A percentile compares a stretch with the other conserved stretches of the same genome.
phyloP scores from a whole-genome alignment of 1,140 invertebrate species.

The Cephus cinctus region DNA sequence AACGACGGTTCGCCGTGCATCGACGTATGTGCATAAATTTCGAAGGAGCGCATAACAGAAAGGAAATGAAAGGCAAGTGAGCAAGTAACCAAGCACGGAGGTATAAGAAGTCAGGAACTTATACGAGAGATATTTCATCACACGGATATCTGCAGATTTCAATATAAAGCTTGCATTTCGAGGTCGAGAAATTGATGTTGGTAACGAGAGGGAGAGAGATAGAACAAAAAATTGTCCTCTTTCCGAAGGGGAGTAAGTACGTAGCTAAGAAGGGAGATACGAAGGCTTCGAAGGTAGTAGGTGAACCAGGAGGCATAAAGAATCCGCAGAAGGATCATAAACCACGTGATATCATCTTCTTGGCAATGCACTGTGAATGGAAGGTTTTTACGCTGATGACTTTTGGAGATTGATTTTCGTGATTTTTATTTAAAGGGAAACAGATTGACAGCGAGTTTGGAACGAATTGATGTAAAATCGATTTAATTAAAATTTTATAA shows the following conservation, averaged over 20 bases:
- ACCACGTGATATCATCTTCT: conserved; percentile 45
- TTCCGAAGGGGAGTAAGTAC: not conserved
- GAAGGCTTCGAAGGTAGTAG: too few relatives aligned
- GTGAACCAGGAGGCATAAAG: conserved; percentile 41
- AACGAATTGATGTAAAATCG: too few relatives aligned
- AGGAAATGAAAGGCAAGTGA: conserved; percentile 1
- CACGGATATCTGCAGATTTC: conserved; percentile 33
- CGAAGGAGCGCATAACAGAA: not conserved
- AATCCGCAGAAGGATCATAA: conserved; percentile 40
- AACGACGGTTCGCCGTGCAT: too few relatives aligned
- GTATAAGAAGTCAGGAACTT: conserved; percentile 11
- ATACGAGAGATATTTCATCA: conserved; percentile 31
- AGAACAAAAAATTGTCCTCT: not conserved
- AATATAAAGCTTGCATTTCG: conserved; percentile 33
- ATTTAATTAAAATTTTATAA: too few relatives aligned
- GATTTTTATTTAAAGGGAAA: too few relatives aligned
- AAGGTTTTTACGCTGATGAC: too few relatives aligned
- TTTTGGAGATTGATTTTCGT: too few relatives aligned
- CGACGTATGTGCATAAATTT: too few relatives aligned
- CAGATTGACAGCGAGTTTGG: too few relatives aligned
- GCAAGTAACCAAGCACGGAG: conserved; percentile 7
- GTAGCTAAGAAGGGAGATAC: conserved; percentile 15
- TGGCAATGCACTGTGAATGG: too few relatives aligned
- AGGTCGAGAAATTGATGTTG: conserved; percentile 13
- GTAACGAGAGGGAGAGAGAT: conserved; percentile 4